A percentile compares a stretch with the other conserved stretches of the same genome.
Evolutionary conservation across 1,140 invertebrate genomes (phyloP).

Genomic region (Trichonephila clavata): DNA sequence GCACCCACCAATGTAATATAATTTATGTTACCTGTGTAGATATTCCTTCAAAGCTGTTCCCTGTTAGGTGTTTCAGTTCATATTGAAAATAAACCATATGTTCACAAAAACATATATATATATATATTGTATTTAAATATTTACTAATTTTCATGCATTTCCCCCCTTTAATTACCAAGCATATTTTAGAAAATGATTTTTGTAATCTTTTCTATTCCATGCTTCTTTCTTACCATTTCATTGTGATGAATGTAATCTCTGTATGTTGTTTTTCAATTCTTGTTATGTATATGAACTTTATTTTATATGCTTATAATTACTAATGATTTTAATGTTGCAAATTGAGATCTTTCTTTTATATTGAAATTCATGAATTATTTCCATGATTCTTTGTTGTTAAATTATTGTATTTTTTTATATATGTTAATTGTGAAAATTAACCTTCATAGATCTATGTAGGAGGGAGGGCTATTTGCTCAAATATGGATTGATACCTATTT

Average conservation of each 20-base stretch:
- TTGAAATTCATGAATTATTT: neutral
- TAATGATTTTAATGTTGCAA: neutral
- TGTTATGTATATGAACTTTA: neutral
- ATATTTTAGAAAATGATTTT: neutral
- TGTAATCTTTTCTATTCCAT: neutral
- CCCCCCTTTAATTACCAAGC: neutral
- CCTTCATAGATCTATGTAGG: neutral
- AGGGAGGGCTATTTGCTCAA: constrained; percentile 54
- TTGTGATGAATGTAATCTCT: constrained; percentile 46
- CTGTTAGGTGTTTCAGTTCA: constrained; percentile 49
- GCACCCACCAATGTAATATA: constrained; percentile 74
- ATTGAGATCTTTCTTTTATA: neutral
- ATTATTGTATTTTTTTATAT: neutral
- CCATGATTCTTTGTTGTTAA: neutral
- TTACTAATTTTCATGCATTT: neutral
- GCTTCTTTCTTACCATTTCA: constrained; percentile 43
- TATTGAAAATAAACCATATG: neutral
- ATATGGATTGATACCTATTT: constrained; percentile 36
- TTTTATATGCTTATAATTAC: constrained; percentile 6
- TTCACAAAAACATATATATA: neutral
- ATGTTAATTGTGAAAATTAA: constrained; percentile 10
- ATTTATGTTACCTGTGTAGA: constrained; percentile 65
- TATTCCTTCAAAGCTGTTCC: constrained; percentile 45
- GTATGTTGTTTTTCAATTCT: neutral
- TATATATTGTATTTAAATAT: neutral